Evolutionary conservation across 1,140 invertebrate genomes (phyloP), one percentile per base, ranked within the genome.

Genomic region (Drosophila kepulauana): DNA sequence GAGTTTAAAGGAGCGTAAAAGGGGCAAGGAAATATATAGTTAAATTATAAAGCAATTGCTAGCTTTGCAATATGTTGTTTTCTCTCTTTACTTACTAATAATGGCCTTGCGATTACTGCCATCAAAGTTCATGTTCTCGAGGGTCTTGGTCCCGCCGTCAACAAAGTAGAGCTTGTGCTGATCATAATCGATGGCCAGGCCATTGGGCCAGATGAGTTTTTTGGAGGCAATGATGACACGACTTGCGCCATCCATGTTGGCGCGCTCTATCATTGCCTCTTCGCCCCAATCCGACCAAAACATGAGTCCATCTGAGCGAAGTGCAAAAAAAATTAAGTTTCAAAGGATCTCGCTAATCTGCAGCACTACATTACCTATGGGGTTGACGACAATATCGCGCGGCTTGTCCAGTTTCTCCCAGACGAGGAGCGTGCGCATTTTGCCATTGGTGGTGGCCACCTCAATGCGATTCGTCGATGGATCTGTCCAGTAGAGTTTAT

Each of bases 241-340:
- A 25, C 95, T 94, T 3, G 94, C 94, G 0, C 98, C 98, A 93
- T 99, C 97, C 97, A 99, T 97, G 30, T 95, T 95, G 16, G 97
- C 96, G 33, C 95, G 93, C 92, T 98, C 97, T 51, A 99, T 99
- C 88, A 96, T 95, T 1, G 97, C 95, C 28, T 94, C 93, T 30
- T 94, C 93, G 1, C 97, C 97, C 97, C 97, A 98, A 88, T 98
- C 97, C 10, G 96, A 97, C 97, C 97, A 98, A 85, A 96, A 98
- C 95, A 98, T 96, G 3, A 94, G 91, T 4, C 96, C 96, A 82
- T 93, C 96, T 96, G 20, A 7, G 10, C n/a, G 6, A 45, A 5
- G 3, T 28, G 2, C 20, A 25, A 28, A 63, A 41, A 7, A n/a
- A 30, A 25, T 11, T 2, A 49, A 38, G 5, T 49, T 16, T 16